Evolutionary conservation across 1,140 invertebrate genomes (phyloP), one percentile per base, ranked within the genome.

Genomic region (Drosophila tsacasi): DNA sequence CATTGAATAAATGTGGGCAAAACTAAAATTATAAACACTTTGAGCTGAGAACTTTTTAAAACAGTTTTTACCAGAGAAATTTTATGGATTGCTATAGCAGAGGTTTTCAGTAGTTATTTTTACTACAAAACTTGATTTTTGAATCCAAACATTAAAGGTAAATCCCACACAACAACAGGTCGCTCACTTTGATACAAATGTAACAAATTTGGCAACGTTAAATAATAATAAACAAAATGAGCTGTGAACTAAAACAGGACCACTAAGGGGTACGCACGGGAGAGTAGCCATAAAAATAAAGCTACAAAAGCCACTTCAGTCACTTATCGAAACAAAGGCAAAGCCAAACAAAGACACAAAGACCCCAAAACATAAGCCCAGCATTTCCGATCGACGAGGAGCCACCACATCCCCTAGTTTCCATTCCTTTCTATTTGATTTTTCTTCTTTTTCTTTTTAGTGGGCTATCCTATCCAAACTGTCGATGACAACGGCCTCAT

Each of bases 401-500:
- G 37, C 9, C 21, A 5, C 54, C 39, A n/a, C 23, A 46, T 46
- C 32, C 27, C 52, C 19, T 23, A 15, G 30, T 35, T 54, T 21
- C n/a, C n/a, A 52, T 32, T 40, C 30, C 30, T 27, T 58, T 58
- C 40, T 63, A 64, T 55, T 58, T 63, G 44, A 46, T 63, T 55
- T 64, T 40, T 4, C 35, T 13, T 13, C 42, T 50, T 37, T 37
- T 12, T 25, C 15, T 15, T 42, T 39, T 19, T 30, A n/a, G 12
- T 57, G 21, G 37, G 15, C 40, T 19, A 60, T 49, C 44, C 59
- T 40, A 49, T 27, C 37, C 40, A 84, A 83, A 67, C 75, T 82
- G 86, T 79, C 81, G 81, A 76, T 81, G 82, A 89, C 81, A 89
- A 84, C 73, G 81, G 65, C 49, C 76, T 55, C 59, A 76, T 89